phyloP scores from a whole-genome alignment of 2,888 invertebrate species.

The Apomyelois bistriatella region DNA sequence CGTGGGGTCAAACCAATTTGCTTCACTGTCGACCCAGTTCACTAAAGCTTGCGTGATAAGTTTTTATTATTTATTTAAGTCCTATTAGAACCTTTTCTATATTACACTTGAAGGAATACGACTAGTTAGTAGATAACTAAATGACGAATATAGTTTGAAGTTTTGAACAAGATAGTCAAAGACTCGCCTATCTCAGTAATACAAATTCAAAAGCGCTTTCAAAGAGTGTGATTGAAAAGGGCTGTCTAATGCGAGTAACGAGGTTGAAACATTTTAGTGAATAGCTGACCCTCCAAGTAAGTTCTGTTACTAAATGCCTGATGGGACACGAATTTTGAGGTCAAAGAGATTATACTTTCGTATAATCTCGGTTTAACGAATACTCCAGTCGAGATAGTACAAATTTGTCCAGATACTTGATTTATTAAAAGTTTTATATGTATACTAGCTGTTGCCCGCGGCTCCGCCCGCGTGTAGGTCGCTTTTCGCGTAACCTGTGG shows the following conservation, averaged over 20 bases:
- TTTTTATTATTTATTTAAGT: not conserved
- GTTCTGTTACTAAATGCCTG: conserved; percentile 48
- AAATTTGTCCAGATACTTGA: not conserved
- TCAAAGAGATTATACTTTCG: conserved; percentile 4
- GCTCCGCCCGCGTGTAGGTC: no score
- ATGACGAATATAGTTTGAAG: not conserved
- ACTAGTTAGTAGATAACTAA: not conserved
- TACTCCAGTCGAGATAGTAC: not conserved
- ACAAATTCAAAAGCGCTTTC: conserved; percentile 56
- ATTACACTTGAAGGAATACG: no score
- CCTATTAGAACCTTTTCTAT: no score
- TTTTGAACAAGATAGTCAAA: not conserved
- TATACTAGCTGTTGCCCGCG: no score
- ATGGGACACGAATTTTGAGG: conserved; percentile 9
- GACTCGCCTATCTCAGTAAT: not conserved
- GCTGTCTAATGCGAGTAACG: conserved; percentile 67
- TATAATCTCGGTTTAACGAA: conserved; percentile 5
- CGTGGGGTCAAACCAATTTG: conserved; percentile 34
- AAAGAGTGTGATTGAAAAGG: conserved; percentile 61
- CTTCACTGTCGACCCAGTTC: conserved; percentile 39
- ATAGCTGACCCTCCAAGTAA: conserved; percentile 53
- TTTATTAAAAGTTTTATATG: not conserved
- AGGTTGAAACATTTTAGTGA: conserved; percentile 62
- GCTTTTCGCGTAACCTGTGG: no score
- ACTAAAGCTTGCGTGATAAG: conserved; percentile 31